Evolutionary conservation across 2,888 invertebrate species (phyloP), one percentile per base, ranked within the genome.

Genomic region (Drosophila monieri): DNA sequence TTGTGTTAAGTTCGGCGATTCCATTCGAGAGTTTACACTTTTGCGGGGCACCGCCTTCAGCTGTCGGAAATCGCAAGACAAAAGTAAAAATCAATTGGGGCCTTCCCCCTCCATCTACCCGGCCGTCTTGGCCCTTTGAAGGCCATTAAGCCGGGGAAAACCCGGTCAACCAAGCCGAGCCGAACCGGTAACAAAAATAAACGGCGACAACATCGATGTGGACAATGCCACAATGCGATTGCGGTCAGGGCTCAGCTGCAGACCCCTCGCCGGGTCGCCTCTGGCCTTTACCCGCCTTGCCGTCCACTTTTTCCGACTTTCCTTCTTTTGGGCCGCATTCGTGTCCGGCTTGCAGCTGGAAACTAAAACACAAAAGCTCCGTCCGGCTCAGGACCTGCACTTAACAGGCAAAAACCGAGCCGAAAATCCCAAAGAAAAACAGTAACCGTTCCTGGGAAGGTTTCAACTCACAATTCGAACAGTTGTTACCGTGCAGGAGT

Each of bases 181-280:
- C 25, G 59, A 59, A 64, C 56, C 66, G 83, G 79, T 69, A 71
- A 71, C 80, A 69, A 76, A 88, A 87, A 74, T 83, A 78, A 77
- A 71, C 80, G 80, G 83, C 89, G 88, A 74, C 87, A 84, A 75
- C 87, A 88, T 86, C 81, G 83, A 88, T 80, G 73, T 76, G 85
- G 64, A 87, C 87, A 88, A 74, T 84, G 79, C 86, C 88, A 77
- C 87, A 87, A 87, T 87, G 88, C 88, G 80, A 89, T 87, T 89
- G 86, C 70, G 86, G 86, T 88, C 78, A 76, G 73, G 55, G 59
- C 69, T 60, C 70, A 70, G 71, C 54, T 62, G 49, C 46, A 48
- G 52, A 35, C 48, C 32, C 27, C 15, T n/a, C 35, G 1, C 4
- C 43, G 8, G 21, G 18, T 12, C 43, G 30, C n/a, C 30, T 6